Conservation (phyloP, 2,113 vertebrate species). For the Baryphthengus martii region DNA sequence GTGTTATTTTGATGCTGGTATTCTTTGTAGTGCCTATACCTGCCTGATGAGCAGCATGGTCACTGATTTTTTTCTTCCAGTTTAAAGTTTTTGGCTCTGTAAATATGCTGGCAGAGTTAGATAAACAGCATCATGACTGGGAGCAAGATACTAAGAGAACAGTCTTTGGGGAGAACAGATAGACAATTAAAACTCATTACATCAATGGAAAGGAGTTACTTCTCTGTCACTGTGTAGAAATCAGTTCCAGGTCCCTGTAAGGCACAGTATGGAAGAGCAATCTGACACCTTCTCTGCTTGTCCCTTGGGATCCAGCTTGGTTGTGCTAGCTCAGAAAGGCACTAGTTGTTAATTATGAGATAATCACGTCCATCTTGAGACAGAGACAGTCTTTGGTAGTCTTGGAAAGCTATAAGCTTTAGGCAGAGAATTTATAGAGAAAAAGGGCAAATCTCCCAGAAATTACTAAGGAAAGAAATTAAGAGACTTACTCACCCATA, state of each 20-base stretch:
- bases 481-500: neutral
- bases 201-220: neutral
- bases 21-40: neutral
- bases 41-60: neutral
- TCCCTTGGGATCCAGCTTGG: neutral
- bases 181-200: neutral
- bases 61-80: neutral
- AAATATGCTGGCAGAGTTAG: neutral
- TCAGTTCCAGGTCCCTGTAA: neutral
- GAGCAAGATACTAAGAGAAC: neutral
- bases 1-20: neutral
- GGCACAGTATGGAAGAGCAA: neutral
- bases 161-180: neutral
- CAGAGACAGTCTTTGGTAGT: neutral
- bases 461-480: neutral
- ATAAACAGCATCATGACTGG: neutral
- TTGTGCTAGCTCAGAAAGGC: neutral
- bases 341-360: neutral
- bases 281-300: neutral
- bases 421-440: neutral
- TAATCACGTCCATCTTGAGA: neutral
- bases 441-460: neutral
- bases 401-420: neutral
- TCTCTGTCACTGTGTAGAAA: rapidly evolving
- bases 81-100: neutral